Evolutionary conservation across 1,140 invertebrate genomes (phyloP), one percentile per base, ranked within the genome.

Genomic region (Lethrus apterus): DNA sequence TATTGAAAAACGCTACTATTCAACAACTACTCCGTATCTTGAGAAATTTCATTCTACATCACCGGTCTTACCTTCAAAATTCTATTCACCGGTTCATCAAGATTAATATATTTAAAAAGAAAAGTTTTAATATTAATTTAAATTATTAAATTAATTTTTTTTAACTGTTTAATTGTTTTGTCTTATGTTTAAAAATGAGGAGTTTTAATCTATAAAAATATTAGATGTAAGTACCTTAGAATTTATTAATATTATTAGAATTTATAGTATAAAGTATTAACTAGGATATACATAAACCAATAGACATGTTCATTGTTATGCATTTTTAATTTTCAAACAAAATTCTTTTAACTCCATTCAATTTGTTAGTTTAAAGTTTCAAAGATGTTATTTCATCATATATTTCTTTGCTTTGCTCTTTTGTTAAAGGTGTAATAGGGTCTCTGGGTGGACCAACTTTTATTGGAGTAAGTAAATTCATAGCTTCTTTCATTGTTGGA

Each of bases 401-500:
- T 38, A 53, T 53, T 46, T 50, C 23, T n/a, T 43, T 44, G 7
- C 52, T 47, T 38, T 67, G 60, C 31, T 65, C 56, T 10, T 48
- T 19, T 9, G 65, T 59, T 1, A 79, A 51, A 34, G 65, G 49
- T 21, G 51, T 55, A 3, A 74, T 61, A 0, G 80, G 80, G 13
- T 70, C 49, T n/a, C 78, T 68, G 7, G 73, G 70, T 14, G 72
- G 71, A 4, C 81, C 80, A 35, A 77, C 65, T 34, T 78, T 68
- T 7, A 84, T 67, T 0, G 72, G 70, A 2, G 75, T 76, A 1
- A 74, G 56, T 1, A 77, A 50, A 51, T 70, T 66, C 80, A 82
- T 83, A 5, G 77, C 78, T 13, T 63, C 62, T 64, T 84, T 84
- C 79, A 82, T 81, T 24, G 76, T 73, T n/a, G 74, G 70, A 0